Base-by-base conservation (phyloP, 2,888 invertebrate species). In the Trileptium ribeirensis region DNA sequence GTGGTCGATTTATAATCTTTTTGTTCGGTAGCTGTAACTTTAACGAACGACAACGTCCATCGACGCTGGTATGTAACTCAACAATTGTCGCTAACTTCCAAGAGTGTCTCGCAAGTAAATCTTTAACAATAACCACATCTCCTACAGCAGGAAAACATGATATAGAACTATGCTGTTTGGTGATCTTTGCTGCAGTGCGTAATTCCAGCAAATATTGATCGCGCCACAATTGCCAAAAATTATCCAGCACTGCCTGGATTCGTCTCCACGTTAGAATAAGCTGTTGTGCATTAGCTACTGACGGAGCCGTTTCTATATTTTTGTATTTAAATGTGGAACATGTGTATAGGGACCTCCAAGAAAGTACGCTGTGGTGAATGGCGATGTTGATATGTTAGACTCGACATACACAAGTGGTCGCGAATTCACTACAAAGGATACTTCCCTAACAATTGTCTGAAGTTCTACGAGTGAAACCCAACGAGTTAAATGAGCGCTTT, bases 51-150 rank as follows among this genome's bases (percentile, higher is more conserved):
- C 37, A 33, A 38, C 39, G 77, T n/a, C 77, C 77, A 75, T 75
- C 77, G 36, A n/a, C 39, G 2, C 77, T 36, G 37, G 8, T 2
- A 8, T 37, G 36, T 15, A 75, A 36, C n/a, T 75, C 37, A n/a
- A 38, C n/a, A 24, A 75, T 75, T 75, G n/a, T 24, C 24, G 37
- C 77, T n/a, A 75, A n/a, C n/a, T 75, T 75, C 77, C 77, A 75
- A 24, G 38, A 33, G 39, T 39, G n/a, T 36, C 77, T 36, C n/a
- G 77, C 33, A 8, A 75, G 39, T 8, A 33, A 15, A 15, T 75
- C 77, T n/a, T 75, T 37, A 2, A 75, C 39, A 8, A 38, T 36
- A 3, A 75, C 77, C 2, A 75, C 77, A 3, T 29, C 36, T 3
- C 77, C 77, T 3, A 75, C n/a, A 15, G 24, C n/a, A 75, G 77